Percentiles rank a stretch among this genome's conserved stretches.
phyloP scores from a whole-genome alignment of 2,888 invertebrate species.

The Onchidella celtica region DNA sequence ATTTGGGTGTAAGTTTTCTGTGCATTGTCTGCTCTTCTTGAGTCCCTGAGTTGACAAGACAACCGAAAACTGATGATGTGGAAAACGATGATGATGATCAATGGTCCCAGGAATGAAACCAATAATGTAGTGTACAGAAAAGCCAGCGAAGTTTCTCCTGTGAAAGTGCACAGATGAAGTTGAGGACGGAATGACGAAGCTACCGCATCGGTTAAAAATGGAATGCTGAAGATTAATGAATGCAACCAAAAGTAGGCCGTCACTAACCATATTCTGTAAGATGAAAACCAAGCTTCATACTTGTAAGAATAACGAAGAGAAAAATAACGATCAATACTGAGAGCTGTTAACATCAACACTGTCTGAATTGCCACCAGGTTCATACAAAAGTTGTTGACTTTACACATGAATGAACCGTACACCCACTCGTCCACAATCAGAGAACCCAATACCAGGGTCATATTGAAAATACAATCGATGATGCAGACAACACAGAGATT shows the following conservation, averaged over 20 bases:
- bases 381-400: conserved; percentile 68
- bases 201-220: conserved; percentile 63
- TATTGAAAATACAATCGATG: conserved; percentile 70
- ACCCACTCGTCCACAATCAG: conserved; percentile 66
- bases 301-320: conserved; percentile 62
- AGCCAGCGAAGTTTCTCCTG: conserved; percentile 59
- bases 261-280: conserved; percentile 57
- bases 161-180: conserved; percentile 68
- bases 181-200: conserved; percentile 60
- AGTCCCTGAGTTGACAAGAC: conserved; percentile 59
- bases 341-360: conserved; percentile 61
- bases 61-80: conserved; percentile 62
- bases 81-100: conserved; percentile 62
- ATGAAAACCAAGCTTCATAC: conserved; percentile 61
- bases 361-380: conserved; percentile 65
- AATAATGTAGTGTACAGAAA: conserved; percentile 63
- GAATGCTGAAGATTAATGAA: conserved; percentile 68
- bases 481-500: conserved; percentile 69
- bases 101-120: conserved; percentile 67
- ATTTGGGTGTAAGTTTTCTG: conserved; percentile 63
- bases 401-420: conserved; percentile 65
- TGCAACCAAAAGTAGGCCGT: conserved; percentile 72
- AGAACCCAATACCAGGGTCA: conserved; percentile 70
- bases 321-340: conserved; percentile 70
- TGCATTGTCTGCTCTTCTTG: conserved; percentile 56